Evolutionary conservation across 2,888 invertebrate genomes (phyloP), one percentile per base, ranked within the genome.

Genomic region (Rotaria socialis): DNA sequence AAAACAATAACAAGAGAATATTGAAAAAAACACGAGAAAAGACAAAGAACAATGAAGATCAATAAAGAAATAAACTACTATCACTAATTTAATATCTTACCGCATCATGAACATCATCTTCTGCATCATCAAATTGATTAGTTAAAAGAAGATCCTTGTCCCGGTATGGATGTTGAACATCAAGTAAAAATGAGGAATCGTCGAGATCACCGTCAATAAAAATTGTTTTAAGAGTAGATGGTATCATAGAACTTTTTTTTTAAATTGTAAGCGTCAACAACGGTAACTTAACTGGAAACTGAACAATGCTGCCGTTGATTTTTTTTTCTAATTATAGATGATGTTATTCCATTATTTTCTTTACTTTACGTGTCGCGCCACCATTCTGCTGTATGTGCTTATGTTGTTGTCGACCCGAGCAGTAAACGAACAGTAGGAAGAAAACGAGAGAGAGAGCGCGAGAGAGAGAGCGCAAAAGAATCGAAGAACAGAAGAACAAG

Each of bases 61-160:
- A 56, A 16, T 16, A 55, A 55, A 55, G 52, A 55, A 16, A 11
- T 19, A 7, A 56, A 56, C 2, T 8, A 56, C 8, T 24, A 56
- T 56, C 7, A 8, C 2, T 56, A 56, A 67, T 67, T 67, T 35
- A 67, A 19, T 35, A 67, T 67, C 35, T 47, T 80, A 80, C 80
- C 80, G 47, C 47, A n/a, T 80, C 80, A 47, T 80, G 43, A 47
- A 47, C n/a, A 43, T 47, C 80, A 47, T 80, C 80, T 80, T 80
- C 80, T n/a, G 10, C n/a, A n/a, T 80, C 80, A 80, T 80, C 80
- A n/a, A 22, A 80, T n/a, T 80, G 43, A 80, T 80, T 80, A 47
- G 80, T 80, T 47, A 80, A 47, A 43, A 80, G 47, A 47, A 47
- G 47, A 80, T 80, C 47, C 47, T 80, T 47, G 14, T 80, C 47